phyloP scores from a whole-genome alignment of 2,113 vertebrate genomes.

The Myodes glareolus region DNA sequence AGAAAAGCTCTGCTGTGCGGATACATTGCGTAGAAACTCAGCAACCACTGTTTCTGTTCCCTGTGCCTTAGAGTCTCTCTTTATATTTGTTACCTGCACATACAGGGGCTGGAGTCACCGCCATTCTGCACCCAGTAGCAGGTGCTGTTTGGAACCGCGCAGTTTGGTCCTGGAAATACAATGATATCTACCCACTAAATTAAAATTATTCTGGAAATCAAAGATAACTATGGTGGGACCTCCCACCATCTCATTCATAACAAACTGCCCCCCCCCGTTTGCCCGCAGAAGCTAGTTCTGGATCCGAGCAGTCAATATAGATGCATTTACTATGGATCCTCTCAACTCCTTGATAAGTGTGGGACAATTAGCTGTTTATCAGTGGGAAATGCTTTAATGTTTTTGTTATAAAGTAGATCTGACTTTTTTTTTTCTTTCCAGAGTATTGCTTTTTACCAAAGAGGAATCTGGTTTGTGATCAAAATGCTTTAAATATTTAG shows the following conservation, averaged over 20 bases:
- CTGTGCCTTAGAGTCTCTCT: neutral
- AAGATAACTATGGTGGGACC: neutral
- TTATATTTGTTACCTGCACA: neutral
- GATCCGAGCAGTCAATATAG: neutral
- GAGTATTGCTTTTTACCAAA: constrained; percentile 41
- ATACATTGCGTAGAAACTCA: neutral
- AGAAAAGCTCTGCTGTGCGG: neutral
- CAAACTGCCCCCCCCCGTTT: neutral
- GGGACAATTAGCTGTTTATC: constrained; percentile 42
- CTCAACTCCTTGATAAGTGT: constrained; percentile 38
- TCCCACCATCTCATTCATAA: neutral
- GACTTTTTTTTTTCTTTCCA: constrained; percentile 10
- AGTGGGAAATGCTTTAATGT: constrained; percentile 27
- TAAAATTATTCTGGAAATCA: neutral
- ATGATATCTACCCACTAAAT: neutral
- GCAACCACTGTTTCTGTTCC: constrained; percentile 33
- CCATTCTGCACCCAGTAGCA: neutral
- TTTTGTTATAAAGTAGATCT: neutral
- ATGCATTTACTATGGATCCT: constrained; percentile 20
- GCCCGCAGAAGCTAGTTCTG: constrained; percentile 11
- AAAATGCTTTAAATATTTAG: neutral
- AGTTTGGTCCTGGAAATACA: neutral
- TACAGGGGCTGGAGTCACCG: neutral
- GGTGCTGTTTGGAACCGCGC: neutral
- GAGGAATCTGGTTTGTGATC: neutral